Percentiles rank a stretch among this genome's conserved stretches.
phyloP scores from a whole-genome alignment of 2,888 invertebrate genomes.

The Drosophila neotestacea region DNA sequence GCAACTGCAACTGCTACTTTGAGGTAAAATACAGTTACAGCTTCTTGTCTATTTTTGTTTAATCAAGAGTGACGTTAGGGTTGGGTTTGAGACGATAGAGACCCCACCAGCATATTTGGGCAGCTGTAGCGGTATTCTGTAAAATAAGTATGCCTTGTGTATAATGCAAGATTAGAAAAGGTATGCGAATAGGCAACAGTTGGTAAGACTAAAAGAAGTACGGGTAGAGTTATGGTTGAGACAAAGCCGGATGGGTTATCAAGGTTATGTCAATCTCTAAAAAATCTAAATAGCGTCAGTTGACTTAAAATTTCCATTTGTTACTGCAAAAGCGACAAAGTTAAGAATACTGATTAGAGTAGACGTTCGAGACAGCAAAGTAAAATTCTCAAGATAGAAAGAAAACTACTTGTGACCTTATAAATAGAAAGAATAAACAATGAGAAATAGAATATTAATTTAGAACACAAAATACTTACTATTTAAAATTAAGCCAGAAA shows the following conservation, averaged over 20 bases:
- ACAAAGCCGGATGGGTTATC: conserved; percentile 33
- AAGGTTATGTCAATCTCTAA: conserved; percentile 24
- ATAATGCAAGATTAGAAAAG: conserved; percentile 41
- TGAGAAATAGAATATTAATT: too few relatives aligned
- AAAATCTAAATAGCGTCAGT: background rate
- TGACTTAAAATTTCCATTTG: background rate
- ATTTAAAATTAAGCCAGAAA: too few relatives aligned
- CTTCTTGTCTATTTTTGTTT: conserved; percentile 72
- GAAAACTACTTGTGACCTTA: too few relatives aligned
- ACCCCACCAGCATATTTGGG: conserved; percentile 56
- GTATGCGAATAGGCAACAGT: conserved; percentile 37
- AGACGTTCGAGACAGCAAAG: background rate
- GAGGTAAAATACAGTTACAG: conserved; percentile 56
- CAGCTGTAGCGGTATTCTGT: conserved; percentile 53
- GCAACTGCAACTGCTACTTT: conserved; percentile 46
- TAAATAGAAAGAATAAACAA: too few relatives aligned
- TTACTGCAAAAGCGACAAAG: background rate
- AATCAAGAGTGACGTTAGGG: conserved; percentile 66
- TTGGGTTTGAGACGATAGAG: conserved; percentile 25
- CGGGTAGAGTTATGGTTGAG: background rate
- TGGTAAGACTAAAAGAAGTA: background rate
- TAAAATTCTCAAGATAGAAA: too few relatives aligned
- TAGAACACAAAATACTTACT: too few relatives aligned
- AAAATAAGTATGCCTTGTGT: conserved; percentile 28
- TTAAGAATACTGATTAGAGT: background rate